Percentiles rank a stretch among this genome's conserved stretches.
These are phyloP conservation scores for Pollenia angustigena DNA, from an alignment of 2,888 invertebrate species.

Conservation along the genomic window DNA sequence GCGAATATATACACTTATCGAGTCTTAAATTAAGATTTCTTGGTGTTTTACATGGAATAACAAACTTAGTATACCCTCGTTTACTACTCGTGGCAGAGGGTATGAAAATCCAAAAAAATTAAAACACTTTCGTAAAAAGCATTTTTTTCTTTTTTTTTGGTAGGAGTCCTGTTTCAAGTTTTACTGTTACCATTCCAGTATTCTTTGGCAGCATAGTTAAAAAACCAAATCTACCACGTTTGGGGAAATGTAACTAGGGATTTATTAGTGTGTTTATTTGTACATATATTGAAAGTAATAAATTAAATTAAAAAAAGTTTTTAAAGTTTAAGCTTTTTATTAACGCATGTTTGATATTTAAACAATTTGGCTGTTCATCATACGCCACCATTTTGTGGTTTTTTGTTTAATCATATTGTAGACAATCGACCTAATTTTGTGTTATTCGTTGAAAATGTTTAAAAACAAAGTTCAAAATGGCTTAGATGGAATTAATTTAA, in stretches of 20 bases:
- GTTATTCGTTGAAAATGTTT: background rate
- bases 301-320: background rate
- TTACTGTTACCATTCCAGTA: background rate
- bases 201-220: background rate
- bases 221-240: background rate
- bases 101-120: too few species aligned
- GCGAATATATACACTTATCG: too few species aligned
- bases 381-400: background rate
- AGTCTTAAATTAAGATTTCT: too few species aligned
- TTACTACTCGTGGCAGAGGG: too few species aligned
- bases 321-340: background rate
- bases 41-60: too few species aligned
- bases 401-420: background rate
- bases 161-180: conserved; percentile 12
- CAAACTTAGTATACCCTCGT: too few species aligned
- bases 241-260: background rate
- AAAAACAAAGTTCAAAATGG: background rate
- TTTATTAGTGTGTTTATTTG: background rate
- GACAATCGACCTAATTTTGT: background rate
- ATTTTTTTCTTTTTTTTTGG: background rate
- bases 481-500: background rate
- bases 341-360: conserved; percentile 9
- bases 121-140: too few species aligned
- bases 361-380: background rate
- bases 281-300: background rate